phyloP scores from a whole-genome alignment of 2,888 invertebrate genomes.

The Campopleginae sp. region DNA sequence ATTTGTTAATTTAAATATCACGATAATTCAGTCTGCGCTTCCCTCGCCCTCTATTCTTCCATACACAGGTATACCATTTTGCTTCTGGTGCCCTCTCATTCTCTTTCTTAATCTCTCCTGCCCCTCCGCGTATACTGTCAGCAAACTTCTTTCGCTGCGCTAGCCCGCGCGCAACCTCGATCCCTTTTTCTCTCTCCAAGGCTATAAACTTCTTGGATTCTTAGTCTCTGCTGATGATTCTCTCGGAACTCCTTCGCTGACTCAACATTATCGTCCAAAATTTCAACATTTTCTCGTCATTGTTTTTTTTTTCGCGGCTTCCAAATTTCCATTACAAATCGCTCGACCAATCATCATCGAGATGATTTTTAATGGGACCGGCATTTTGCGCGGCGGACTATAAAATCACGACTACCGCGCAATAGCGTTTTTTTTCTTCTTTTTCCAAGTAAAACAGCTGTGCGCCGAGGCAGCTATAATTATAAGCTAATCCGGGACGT shows the following conservation, averaged over 20 bases:
- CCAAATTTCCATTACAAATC: background rate
- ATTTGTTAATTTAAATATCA: slow-evolving; percentile 83
- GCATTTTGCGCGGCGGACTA: slow-evolving; percentile 1
- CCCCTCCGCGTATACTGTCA: slow-evolving; percentile 40
- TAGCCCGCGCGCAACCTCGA: too few relatives aligned
- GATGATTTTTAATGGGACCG: background rate
- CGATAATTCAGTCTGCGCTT: slow-evolving; percentile 80
- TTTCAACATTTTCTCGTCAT: background rate
- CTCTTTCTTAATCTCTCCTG: slow-evolving; percentile 54
- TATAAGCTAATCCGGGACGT: slow-evolving; percentile 43
- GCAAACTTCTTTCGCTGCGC: slow-evolving; percentile 24
- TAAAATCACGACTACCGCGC: slow-evolving; percentile 6
- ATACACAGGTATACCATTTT: slow-evolving; percentile 44
- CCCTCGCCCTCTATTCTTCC: slow-evolving; percentile 66
- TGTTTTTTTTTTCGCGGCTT: too few relatives aligned
- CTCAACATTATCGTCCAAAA: too few relatives aligned
- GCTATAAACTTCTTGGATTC: slow-evolving; percentile 32
- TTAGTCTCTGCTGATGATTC: too few relatives aligned
- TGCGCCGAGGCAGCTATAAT: slow-evolving; percentile 47
- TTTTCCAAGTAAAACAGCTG: slow-evolving; percentile 38
- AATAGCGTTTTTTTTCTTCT: too few relatives aligned
- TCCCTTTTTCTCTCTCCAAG: slow-evolving; percentile 56
- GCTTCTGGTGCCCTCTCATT: slow-evolving; percentile 59
- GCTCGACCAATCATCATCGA: background rate
- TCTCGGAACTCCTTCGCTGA: too few relatives aligned